Percentiles rank a stretch among this genome's conserved stretches.
phyloP scores from a whole-genome alignment of 2,888 invertebrate species.

The Myopa tessellatipennis region DNA sequence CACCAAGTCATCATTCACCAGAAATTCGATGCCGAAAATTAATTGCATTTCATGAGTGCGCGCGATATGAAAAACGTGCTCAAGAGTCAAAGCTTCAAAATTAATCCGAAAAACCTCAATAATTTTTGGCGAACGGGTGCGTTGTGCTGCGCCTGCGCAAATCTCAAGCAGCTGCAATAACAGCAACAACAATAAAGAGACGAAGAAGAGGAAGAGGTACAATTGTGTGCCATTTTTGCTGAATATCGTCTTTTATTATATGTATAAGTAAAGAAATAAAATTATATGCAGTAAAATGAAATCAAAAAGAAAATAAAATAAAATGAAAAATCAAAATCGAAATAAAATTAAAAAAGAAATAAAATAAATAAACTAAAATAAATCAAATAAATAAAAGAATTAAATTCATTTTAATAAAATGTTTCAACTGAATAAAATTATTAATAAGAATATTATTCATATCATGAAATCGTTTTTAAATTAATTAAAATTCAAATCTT shows the following conservation, averaged over 20 bases:
- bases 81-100: not conserved
- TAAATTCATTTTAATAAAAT: not conserved
- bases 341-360: not conserved
- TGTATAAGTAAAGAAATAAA: not conserved
- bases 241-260: conserved; percentile 5
- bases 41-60: conserved; percentile 11
- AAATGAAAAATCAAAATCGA: not conserved
- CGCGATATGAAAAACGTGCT: conserved; percentile 18
- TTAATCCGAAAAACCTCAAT: not conserved
- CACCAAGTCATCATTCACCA: too few species aligned
- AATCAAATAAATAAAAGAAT: not conserved
- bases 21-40: conserved; percentile 15
- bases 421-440: too few species aligned
- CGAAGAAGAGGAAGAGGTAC: not conserved
- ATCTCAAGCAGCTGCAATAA: conserved; percentile 2
- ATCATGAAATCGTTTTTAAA: too few species aligned
- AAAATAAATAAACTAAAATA: not conserved
- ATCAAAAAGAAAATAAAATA: not conserved
- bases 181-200: not conserved
- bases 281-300: not conserved
- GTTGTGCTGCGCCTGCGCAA: conserved; percentile 14
- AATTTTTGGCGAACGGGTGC: not conserved
- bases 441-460: too few species aligned
- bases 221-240: not conserved
- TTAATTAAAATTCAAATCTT: too few species aligned